Evolutionary conservation across 2,888 invertebrate genomes (phyloP), one percentile per base, ranked within the genome.

Genomic region (Mamestra brassicae): DNA sequence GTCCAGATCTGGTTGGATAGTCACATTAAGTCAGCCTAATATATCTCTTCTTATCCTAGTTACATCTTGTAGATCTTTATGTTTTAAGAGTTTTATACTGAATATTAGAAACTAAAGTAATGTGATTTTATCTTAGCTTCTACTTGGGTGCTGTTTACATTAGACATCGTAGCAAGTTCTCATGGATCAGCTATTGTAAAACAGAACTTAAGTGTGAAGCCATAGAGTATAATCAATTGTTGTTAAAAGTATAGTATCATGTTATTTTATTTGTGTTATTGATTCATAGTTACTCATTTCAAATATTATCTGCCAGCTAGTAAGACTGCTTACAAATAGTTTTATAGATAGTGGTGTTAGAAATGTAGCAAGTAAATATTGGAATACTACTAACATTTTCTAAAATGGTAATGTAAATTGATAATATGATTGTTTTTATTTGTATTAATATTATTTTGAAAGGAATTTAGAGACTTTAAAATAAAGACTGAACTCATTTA

Each of bases 1-100:
- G 92, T 93, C 3, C 71, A 90, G 64, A 83, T 78, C 45, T 94
- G 94, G 93, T 69, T 87, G 69, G 78, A 88, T 0, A 80, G 76
- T 64, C 88, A 88, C 5, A 42, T 38, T 17, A 64, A 77, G 38
- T 7, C 45, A 13, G 17, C 38, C 54, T 66, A 66, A 69, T 8
- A 10, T 50, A 5, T 57, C 17, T 55, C n/a, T 26, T 17, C 26
- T 34, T 62, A 38, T 26, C 10, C n/a, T 5, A 54, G 11, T 61
- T 47, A 66, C 13, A 54, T 52, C n/a, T 65, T 17, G 4, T 26
- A 63, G 3, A 34, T 13, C 47, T 42, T 38, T 17, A 17, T 65
- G 17, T 45, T 47, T 61, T 11, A 65, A 45, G 64, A 17, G 55
- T 50, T 55, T 75, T 52, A 11, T 69, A 65, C 57, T 42, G 60